These are phyloP conservation scores for Drosophila leontia DNA, from an alignment of 1,140 invertebrate species.

Conservation along the genomic window DNA sequence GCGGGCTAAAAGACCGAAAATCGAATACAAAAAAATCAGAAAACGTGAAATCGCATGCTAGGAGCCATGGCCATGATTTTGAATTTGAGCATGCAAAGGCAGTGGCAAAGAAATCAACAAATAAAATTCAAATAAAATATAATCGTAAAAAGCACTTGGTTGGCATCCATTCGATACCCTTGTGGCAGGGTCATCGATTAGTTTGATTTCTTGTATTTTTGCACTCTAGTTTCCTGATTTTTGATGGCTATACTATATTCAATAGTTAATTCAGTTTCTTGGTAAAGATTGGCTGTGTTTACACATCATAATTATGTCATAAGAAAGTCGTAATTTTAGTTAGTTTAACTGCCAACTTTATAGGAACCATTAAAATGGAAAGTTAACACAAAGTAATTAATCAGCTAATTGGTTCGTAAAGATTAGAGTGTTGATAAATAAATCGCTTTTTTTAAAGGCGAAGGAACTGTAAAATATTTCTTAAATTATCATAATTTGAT, in stretches of 20 bases:
- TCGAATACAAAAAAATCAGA: conserved; percentile 21
- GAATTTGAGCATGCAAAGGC: conserved; percentile 62
- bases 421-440: background rate
- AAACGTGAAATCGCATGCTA: conserved; percentile 79
- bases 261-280: background rate
- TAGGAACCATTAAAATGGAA: conserved; percentile 4
- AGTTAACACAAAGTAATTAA: conserved; percentile 11
- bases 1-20: conserved; percentile 51
- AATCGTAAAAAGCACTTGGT: conserved; percentile 60
- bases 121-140: conserved; percentile 43
- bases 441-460: background rate
- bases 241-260: background rate
- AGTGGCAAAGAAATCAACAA: conserved; percentile 33
- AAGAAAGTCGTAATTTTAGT: conserved; percentile 10
- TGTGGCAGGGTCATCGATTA: conserved; percentile 38
- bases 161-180: conserved; percentile 67
- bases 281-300: background rate
- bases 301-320: background rate
- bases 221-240: conserved; percentile 9
- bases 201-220: conserved; percentile 15
- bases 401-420: conserved; percentile 13
- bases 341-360: conserved; percentile 5
- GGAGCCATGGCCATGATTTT: conserved; percentile 78
- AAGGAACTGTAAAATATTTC: background rate
- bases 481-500: background rate